Percentiles rank a stretch among this genome's conserved stretches.
Evolutionary conservation across 2,113 vertebrate genomes (phyloP).

Genomic region (Centropus bengalensis): DNA sequence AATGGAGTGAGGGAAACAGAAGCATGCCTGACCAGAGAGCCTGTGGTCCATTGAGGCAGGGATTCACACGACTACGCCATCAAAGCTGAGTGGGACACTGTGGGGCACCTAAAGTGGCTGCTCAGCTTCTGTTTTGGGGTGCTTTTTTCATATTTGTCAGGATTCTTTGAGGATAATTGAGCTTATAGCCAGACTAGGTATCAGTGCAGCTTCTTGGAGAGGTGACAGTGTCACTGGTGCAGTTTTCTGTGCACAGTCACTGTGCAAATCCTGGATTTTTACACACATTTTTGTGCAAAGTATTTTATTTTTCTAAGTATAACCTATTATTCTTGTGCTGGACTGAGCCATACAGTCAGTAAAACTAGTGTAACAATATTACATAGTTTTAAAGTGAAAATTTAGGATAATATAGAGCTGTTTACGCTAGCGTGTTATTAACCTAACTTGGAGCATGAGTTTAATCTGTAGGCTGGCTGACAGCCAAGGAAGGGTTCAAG

Average conservation of each 20-base stretch:
- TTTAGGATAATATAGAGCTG: background rate
- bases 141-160: background rate
- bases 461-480: conserved; percentile 24
- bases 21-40: background rate
- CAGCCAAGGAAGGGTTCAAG: background rate
- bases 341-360: background rate
- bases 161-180: background rate
- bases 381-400: background rate
- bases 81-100: background rate
- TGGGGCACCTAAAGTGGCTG: background rate
- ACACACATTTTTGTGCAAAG: background rate
- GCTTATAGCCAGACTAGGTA: fast-evolving
- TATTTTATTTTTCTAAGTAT: fast-evolving
- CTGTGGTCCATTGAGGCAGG: fast-evolving
- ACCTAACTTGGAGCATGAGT: background rate
- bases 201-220: background rate
- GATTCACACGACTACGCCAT: background rate
- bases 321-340: background rate
- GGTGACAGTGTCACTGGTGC: background rate
- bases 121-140: background rate
- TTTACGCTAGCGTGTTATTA: background rate
- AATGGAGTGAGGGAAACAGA: background rate
- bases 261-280: background rate
- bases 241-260: background rate
- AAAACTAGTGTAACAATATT: background rate